A percentile compares a stretch with the other conserved stretches of the same genome.
Evolutionary conservation across 2,888 invertebrate species (phyloP).

Genomic region (Cantharis lateralis): DNA sequence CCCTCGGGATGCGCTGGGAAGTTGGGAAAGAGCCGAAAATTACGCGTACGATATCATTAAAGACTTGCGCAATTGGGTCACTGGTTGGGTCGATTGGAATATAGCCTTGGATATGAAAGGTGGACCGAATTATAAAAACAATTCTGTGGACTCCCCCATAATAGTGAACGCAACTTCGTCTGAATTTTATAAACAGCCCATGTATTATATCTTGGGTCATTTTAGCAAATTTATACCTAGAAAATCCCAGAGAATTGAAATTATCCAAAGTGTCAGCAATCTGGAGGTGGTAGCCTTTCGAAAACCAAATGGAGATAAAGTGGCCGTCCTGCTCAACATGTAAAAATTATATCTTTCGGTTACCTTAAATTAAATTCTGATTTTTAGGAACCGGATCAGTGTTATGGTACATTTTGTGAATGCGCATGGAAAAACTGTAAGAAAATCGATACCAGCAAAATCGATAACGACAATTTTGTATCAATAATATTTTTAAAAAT

Average conservation of each 20-base stretch:
- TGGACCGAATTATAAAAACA: slow-evolving; percentile 79
- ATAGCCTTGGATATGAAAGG: slow-evolving; percentile 73
- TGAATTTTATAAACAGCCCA: slow-evolving; percentile 88
- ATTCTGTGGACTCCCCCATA: slow-evolving; percentile 81
- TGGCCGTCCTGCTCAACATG: slow-evolving; percentile 62
- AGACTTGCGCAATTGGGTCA: slow-evolving; percentile 73
- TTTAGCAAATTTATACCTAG: slow-evolving; percentile 68
- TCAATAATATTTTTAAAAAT: background rate
- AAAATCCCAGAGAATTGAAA: slow-evolving; percentile 59
- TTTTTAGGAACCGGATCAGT: background rate
- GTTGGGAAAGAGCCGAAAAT: slow-evolving; percentile 63
- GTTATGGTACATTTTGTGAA: background rate
- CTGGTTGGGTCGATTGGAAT: slow-evolving; percentile 93
- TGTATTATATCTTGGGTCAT: slow-evolving; percentile 85
- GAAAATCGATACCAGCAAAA: background rate
- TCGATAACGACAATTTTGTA: background rate
- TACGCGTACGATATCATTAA: slow-evolving; percentile 64
- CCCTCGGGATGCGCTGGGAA: slow-evolving; percentile 59
- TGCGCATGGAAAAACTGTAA: background rate
- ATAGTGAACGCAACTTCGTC: slow-evolving; percentile 63
- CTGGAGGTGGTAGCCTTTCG: slow-evolving; percentile 59
- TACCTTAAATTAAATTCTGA: background rate
- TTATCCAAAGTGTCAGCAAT: slow-evolving; percentile 25
- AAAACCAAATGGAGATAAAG: slow-evolving; percentile 59
- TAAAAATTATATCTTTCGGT: slow-evolving; percentile 40